Evolutionary conservation across 2,888 invertebrate genomes (phyloP), one percentile per base, ranked within the genome.

Genomic region (Drosophila buzzatii): DNA sequence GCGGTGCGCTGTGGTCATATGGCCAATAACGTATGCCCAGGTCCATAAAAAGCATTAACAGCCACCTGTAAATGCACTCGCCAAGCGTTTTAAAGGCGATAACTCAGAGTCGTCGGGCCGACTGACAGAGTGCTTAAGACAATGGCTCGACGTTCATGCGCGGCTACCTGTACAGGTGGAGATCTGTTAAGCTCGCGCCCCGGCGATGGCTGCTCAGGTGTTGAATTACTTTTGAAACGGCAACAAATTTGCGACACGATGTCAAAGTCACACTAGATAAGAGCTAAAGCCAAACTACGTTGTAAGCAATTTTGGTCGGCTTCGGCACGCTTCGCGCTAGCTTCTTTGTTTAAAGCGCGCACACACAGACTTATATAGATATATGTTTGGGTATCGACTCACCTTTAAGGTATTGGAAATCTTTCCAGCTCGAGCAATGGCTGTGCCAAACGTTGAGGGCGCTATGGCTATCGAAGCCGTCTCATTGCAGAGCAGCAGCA

Each of bases 371-470:
- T 33, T 18, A 27, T 16, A 9, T 27, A 58, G 2, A 16, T 20
- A 44, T n/a, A 41, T 1, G n/a, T 37, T 47, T 66, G 56, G 39
- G 20, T 39, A 69, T 49, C 18, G 39, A 91, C 92, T 91, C 75
- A 93, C 93, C 92, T 93, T 93, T 70, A 93, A 84, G 49, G 91
- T 87, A 73, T 93, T 93, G 51, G 93, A 93, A 53, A 93, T 68
- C 82, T 92, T 92, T 18, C 93, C 93, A 65, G 93, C 93, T 75
- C 92, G 86, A 2, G 92, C 92, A 42, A 93, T 91, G n/a, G 93
- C 92, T 39, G 92, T 93, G 56, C 93, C 93, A 80, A 93, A 92
- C 41, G 93, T 93, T 31, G 93, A 92, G 42, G 93, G 93, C n/a
- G 93, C 93, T 63, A 93, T 92, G 61, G 93, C 93, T 67, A 93